Percentiles rank a stretch among this genome's conserved stretches.
phyloP scores from a whole-genome alignment of 2,797 vertebrate species.

The Alca torda region DNA sequence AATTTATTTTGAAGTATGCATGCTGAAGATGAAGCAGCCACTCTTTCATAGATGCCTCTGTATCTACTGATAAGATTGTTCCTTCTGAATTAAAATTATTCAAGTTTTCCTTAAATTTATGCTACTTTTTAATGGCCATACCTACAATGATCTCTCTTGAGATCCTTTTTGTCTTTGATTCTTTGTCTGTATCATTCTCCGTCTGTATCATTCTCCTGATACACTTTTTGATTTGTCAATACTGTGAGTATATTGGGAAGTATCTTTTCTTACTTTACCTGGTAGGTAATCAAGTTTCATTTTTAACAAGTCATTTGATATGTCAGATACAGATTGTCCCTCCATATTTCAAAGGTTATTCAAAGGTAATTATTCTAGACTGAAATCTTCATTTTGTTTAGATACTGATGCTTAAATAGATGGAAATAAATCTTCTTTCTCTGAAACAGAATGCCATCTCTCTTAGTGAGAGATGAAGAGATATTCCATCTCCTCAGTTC shows the following conservation, averaged over 20 bases:
- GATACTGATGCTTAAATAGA: neutral
- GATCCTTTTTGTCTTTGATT: neutral
- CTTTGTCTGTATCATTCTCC: neutral
- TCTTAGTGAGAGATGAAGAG: neutral
- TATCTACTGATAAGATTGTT: neutral
- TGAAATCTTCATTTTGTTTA: neutral
- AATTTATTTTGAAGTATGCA: neutral
- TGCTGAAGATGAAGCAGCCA: neutral
- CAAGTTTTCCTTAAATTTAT: neutral
- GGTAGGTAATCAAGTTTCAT: neutral
- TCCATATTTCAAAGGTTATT: neutral
- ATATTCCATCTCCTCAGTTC: neutral
- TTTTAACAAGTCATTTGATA: neutral
- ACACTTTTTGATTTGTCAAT: neutral
- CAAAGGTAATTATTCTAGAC: neutral
- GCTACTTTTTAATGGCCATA: neutral
- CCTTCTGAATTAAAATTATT: neutral
- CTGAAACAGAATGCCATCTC: neutral
- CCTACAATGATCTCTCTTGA: neutral
- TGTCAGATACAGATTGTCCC: neutral
- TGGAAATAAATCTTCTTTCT: neutral
- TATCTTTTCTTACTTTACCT: neutral
- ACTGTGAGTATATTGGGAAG: neutral
- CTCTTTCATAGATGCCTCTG: neutral
- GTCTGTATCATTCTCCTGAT: neutral